Evolutionary conservation across 2,113 vertebrate genomes (phyloP), one percentile per base, ranked within the genome.

Genomic region (Haemorhous mexicanus): DNA sequence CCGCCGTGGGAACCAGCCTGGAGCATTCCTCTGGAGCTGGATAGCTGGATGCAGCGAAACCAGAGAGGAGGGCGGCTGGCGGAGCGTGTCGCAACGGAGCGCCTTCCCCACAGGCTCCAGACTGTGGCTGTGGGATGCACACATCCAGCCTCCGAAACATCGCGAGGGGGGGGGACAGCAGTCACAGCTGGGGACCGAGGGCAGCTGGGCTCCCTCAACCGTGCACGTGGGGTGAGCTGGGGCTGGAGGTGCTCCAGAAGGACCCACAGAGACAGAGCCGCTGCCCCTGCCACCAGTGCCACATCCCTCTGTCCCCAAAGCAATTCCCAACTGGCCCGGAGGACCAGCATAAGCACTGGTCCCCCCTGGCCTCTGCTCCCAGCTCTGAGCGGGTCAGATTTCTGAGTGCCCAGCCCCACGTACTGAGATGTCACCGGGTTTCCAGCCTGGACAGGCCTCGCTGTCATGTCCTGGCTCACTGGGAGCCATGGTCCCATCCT

Each of bases 1-100:
- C 80, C 13, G 49, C 74, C 39, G 78, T 96, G 96, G 94, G 94
- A 94, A 95, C 46, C 7, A 79, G 81, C 68, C 77, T 41, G 62
- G 61, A 74, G 10, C 87, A 87, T 96, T 96, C 90, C 90, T 94
- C 56, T 9, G 13, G 81, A 37, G 69, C 17, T 3, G 89, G 93
- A 91, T 16, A 37, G 69, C 17, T 3, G 89, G 93, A 91, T 16
- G 18, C 52, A 23, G 81, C 11, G 84, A 67, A 74, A 87, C 0
- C 69, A 63, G 84, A 70, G 28, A 74, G 92, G 77, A 72, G 70
- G 49, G 70, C 8, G 66, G 66, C 77, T 72, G 92, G 78, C 1
- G 13, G 73, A 87, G 58, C n/a, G 3, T 92, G 93, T 85, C 39
- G 22, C 74, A 87, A 63, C 69, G 10, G 17, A 86, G 41, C 5